phyloP scores from a whole-genome alignment of 2,888 invertebrate genomes.

The Brenthis daphne region DNA sequence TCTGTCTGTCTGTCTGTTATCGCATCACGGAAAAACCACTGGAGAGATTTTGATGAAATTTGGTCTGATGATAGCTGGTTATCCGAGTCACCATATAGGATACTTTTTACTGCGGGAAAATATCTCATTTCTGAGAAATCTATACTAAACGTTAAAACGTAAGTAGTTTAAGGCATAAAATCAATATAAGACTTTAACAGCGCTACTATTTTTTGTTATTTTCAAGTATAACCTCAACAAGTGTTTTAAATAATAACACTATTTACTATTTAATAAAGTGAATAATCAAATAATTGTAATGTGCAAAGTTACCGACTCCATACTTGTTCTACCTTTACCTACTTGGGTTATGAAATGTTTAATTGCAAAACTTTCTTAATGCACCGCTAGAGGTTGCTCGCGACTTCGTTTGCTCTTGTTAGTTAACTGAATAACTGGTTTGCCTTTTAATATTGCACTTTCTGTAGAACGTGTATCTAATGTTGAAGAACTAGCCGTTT shows the following conservation, averaged over 20 bases:
- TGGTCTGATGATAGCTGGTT: too few relatives aligned
- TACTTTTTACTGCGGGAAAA: too few relatives aligned
- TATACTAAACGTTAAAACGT: too few relatives aligned
- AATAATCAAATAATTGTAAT: slow-evolving; percentile 16
- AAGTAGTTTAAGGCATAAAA: too few relatives aligned
- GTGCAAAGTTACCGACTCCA: slow-evolving; percentile 9
- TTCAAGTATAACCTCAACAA: too few relatives aligned
- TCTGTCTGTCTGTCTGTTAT: too few relatives aligned
- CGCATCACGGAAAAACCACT: too few relatives aligned
- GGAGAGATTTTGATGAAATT: too few relatives aligned
- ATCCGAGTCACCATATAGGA: too few relatives aligned
- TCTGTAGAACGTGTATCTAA: slow-evolving; percentile 8
- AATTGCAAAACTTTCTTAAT: slow-evolving; percentile 21
- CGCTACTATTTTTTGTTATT: too few relatives aligned
- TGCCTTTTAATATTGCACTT: slow-evolving; percentile 16
- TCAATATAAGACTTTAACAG: too few relatives aligned
- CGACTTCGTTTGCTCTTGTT: slow-evolving; percentile 24
- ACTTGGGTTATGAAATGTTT: slow-evolving; percentile 22
- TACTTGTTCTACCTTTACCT: slow-evolving; percentile 16
- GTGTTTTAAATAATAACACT: not conserved
- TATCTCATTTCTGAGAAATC: too few relatives aligned
- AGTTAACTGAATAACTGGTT: slow-evolving; percentile 13
- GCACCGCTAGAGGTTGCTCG: slow-evolving; percentile 3
- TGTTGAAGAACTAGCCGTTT: not conserved
- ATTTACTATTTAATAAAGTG: slow-evolving; percentile 4